Conservation (phyloP, 2,888 invertebrate genomes). For the Callyntrura sp. region DNA sequence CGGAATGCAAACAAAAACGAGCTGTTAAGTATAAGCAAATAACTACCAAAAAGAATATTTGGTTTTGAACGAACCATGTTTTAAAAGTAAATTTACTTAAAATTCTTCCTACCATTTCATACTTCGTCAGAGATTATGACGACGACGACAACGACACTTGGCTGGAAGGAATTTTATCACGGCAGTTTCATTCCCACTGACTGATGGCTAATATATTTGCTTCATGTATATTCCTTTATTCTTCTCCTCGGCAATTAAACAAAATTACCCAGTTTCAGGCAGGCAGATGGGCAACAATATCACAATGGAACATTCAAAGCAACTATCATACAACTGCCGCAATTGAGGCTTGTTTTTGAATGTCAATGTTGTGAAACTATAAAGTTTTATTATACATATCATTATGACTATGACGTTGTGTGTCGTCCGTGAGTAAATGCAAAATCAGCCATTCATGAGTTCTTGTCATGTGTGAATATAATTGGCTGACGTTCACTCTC, state of each 20-base stretch:
- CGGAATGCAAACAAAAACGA: too few relatives aligned
- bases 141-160: background rate
- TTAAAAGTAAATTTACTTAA: too few relatives aligned
- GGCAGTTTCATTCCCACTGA: background rate
- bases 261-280: background rate
- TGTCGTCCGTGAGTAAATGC: slow-evolving; percentile 27
- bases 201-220: background rate
- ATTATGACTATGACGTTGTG: background rate
- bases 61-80: too few relatives aligned
- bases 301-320: slow-evolving; percentile 12
- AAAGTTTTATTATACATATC: slow-evolving; percentile 56
- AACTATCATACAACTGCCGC: background rate
- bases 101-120: too few relatives aligned
- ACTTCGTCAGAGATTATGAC: background rate
- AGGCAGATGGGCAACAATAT: slow-evolving; percentile 27
- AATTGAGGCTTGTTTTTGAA: background rate
- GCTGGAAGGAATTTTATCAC: background rate
- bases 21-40: too few relatives aligned
- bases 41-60: too few relatives aligned
- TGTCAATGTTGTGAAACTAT: slow-evolving; percentile 34
- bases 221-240: background rate
- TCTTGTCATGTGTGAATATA: slow-evolving; percentile 77
- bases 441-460: slow-evolving; percentile 45
- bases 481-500: slow-evolving; percentile 73
- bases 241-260: slow-evolving; percentile 5